Conservation (phyloP, 2,797 vertebrate genomes). For the Anas bahamensis region DNA sequence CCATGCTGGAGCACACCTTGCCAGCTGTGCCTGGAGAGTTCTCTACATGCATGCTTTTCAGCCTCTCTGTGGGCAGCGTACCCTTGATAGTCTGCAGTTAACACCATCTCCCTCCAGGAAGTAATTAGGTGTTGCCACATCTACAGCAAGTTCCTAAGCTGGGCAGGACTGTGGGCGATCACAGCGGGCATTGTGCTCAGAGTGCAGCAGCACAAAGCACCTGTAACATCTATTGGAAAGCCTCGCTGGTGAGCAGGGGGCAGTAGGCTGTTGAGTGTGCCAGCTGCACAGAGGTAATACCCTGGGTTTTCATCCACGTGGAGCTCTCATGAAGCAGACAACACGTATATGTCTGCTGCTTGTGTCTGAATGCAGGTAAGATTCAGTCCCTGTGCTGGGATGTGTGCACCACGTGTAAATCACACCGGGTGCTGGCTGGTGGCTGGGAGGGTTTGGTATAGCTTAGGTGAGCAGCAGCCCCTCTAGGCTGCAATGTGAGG, state of each 20-base stretch:
- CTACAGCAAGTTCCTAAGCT: not conserved
- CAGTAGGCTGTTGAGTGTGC: not conserved
- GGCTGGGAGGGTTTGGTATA: not conserved
- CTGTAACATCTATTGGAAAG: not conserved
- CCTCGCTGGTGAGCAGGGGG: not conserved
- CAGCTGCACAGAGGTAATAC: not conserved
- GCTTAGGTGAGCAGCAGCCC: not conserved
- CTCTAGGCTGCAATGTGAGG: not conserved
- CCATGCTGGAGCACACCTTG: not conserved
- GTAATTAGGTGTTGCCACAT: not conserved
- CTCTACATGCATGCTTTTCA: not conserved
- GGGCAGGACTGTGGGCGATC: not conserved
- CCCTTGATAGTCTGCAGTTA: not conserved
- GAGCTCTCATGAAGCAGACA: not conserved
- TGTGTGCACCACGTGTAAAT: not conserved
- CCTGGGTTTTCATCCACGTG: not conserved
- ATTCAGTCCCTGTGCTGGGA: not conserved
- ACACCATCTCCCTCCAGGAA: not conserved
- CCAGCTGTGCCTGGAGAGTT: not conserved
- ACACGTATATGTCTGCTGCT: not conserved
- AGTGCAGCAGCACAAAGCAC: not conserved
- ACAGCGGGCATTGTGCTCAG: not conserved
- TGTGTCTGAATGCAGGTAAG: not conserved
- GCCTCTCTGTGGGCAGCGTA: fast-evolving
- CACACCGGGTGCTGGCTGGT: not conserved